These are phyloP conservation scores for Anableps anableps DNA, from an alignment of 2,797 vertebrate genomes.

Conservation along the genomic window DNA sequence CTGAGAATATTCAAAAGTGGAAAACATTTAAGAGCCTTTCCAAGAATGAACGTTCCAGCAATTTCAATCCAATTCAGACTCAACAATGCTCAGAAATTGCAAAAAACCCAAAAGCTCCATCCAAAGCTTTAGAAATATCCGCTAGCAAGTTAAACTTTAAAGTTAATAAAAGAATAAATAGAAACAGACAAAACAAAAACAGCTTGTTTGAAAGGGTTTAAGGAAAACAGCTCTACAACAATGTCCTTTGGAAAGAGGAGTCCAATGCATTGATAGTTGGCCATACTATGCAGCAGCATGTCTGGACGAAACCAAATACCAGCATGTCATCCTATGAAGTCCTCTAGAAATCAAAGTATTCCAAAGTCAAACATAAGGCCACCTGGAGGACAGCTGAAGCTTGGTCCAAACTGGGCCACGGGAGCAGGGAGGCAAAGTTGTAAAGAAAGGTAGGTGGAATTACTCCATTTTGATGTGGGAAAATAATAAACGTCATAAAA, in stretches of 20 bases:
- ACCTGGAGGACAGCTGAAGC: background rate
- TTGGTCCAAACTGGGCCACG: background rate
- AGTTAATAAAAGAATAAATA: background rate
- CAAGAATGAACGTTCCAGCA: background rate
- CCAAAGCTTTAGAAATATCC: background rate
- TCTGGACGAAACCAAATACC: background rate
- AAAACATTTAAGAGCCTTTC: background rate
- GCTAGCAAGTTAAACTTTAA: background rate
- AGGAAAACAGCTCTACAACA: background rate
- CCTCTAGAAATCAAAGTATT: background rate
- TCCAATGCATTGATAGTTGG: background rate
- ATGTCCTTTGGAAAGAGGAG: background rate
- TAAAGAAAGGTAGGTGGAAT: background rate
- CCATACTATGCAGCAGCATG: background rate
- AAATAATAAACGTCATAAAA: background rate
- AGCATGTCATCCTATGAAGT: background rate
- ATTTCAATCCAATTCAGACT: background rate
- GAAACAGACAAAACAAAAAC: background rate
- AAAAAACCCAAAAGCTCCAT: background rate
- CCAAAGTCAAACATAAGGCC: background rate
- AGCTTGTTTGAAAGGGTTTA: background rate
- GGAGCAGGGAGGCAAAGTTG: background rate
- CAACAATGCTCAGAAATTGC: background rate
- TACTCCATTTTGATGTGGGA: background rate
- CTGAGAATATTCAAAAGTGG: background rate